Evolutionary conservation across 2,888 invertebrate genomes (phyloP).

Genomic region (Tetranychus truncatus): DNA sequence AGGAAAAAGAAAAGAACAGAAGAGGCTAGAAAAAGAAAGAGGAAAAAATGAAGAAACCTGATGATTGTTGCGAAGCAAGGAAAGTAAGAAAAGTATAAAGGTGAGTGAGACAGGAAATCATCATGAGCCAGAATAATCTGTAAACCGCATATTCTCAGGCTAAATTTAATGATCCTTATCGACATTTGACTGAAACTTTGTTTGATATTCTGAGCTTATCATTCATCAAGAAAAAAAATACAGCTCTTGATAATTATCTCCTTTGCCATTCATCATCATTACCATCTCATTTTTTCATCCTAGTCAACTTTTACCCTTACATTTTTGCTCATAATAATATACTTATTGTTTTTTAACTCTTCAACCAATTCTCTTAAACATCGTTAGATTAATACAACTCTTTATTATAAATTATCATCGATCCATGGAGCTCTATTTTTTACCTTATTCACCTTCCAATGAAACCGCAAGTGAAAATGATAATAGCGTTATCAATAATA

Average conservation of each 20-base stretch:
- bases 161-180: not conserved
- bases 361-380: not conserved
- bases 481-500: not conserved
- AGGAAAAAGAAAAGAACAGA: not conserved
- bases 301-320: not conserved
- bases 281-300: not conserved
- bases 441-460: not conserved
- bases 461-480: not conserved
- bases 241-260: not conserved
- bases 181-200: not conserved
- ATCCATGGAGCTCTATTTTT: not conserved
- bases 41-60: not conserved
- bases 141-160: not conserved
- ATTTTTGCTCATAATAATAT: not conserved
- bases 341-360: too few relatives aligned
- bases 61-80: too few relatives aligned
- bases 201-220: not conserved
- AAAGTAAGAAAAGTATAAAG: not conserved
- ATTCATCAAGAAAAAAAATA: not conserved
- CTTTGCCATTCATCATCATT: not conserved
- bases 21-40: not conserved
- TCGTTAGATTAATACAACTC: not conserved
- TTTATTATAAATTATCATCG: not conserved
- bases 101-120: constrained; percentile 1
- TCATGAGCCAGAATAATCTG: not conserved